A percentile compares a stretch with the other conserved stretches of the same genome.
These are phyloP conservation scores for Buphagus erythrorhynchus DNA, from an alignment of 2,797 vertebrate species.

Conservation along the genomic window DNA sequence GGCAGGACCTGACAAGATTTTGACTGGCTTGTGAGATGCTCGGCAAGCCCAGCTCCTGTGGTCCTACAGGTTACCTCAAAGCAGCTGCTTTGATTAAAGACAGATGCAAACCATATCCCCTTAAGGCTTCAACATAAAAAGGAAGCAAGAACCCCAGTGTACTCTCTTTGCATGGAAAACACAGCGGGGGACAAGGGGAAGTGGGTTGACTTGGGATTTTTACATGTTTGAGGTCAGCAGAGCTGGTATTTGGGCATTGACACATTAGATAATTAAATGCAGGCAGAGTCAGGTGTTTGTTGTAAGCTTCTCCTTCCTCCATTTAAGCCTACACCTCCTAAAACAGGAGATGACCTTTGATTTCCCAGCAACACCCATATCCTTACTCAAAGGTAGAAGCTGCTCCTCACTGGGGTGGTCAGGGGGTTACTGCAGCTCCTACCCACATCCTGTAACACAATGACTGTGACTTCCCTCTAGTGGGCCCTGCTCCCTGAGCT, in stretches of 20 bases:
- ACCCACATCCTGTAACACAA: not conserved
- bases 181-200: not conserved
- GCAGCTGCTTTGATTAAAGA: not conserved
- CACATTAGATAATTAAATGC: not conserved
- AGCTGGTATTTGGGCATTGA: not conserved
- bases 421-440: not conserved
- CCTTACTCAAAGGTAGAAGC: not conserved
- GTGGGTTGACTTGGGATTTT: not conserved
- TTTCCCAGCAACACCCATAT: not conserved
- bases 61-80: not conserved
- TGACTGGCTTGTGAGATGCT: not conserved
- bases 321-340: conserved; percentile 29
- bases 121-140: not conserved
- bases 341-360: conserved; percentile 9
- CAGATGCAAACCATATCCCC: not conserved
- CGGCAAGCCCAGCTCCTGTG: not conserved
- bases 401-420: not conserved
- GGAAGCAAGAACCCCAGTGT: not conserved
- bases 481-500: not conserved
- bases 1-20: not conserved
- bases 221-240: conserved; percentile 15
- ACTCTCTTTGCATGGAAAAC: conserved; percentile 13
- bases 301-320: conserved; percentile 46
- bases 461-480: not conserved
- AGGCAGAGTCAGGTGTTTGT: conserved; percentile 26